Percentiles rank a stretch among this genome's conserved stretches.
Evolutionary conservation across 2,888 invertebrate genomes (phyloP).

Genomic region (Brachylomia viminalis): DNA sequence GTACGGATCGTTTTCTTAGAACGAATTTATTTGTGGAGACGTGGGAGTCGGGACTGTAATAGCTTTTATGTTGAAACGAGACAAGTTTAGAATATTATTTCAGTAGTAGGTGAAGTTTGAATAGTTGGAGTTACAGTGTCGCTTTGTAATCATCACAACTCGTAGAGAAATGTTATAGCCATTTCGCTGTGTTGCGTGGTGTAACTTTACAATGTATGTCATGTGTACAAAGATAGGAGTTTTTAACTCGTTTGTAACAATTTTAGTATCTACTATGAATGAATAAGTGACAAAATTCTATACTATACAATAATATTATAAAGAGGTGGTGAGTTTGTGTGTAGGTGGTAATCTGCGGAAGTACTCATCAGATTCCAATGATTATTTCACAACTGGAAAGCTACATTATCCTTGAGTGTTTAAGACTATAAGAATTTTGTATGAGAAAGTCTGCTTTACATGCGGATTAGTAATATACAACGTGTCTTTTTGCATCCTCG

Average conservation of each 20-base stretch:
- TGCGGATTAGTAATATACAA: not conserved
- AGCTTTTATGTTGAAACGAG: constrained; percentile 36
- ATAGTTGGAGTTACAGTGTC: constrained; percentile 42
- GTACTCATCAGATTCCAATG: not conserved
- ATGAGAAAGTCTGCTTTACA: not conserved
- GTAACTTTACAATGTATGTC: constrained; percentile 35
- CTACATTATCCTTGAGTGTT: not conserved
- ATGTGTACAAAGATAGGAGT: not conserved
- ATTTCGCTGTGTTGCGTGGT: constrained; percentile 26
- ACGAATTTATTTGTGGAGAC: constrained; percentile 55
- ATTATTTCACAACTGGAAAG: not conserved
- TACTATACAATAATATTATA: not conserved
- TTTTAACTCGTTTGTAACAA: constrained; percentile 2
- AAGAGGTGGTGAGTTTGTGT: not conserved
- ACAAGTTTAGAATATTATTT: constrained; percentile 60
- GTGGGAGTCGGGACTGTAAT: constrained; percentile 23
- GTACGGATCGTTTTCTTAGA: constrained; percentile 51
- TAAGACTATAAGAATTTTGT: not conserved
- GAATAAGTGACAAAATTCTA: not conserved
- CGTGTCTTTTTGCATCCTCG: too few relatives aligned
- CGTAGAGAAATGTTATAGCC: constrained; percentile 48
- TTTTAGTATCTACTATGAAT: not conserved
- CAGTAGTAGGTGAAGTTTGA: constrained; percentile 43
- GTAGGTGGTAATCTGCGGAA: not conserved
- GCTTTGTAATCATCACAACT: constrained; percentile 52